phyloP scores from a whole-genome alignment of 2,888 invertebrate species.

The Calameuta idolon region DNA sequence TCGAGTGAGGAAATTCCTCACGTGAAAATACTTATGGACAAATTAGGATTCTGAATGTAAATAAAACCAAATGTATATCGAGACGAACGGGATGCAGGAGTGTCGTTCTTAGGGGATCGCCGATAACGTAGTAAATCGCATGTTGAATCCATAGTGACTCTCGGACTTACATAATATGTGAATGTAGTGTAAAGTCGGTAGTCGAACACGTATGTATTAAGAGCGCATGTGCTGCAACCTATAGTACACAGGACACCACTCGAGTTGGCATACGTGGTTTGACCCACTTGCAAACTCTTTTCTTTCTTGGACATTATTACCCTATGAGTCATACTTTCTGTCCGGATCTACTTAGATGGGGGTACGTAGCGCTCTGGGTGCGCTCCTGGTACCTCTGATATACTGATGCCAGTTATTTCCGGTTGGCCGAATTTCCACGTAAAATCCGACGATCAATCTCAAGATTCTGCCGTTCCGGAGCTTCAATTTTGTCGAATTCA shows the following conservation, averaged over 20 bases:
- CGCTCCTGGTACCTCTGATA: background rate
- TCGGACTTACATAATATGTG: background rate
- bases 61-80: background rate
- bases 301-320: background rate
- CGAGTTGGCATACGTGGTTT: slow-evolving; percentile 51
- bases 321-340: slow-evolving; percentile 1
- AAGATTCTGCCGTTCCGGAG: background rate
- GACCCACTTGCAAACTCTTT: slow-evolving; percentile 48
- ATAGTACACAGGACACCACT: background rate
- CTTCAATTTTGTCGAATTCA: background rate
- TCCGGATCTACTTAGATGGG: background rate
- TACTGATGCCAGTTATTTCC: background rate
- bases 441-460: background rate
- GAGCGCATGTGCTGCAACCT: background rate
- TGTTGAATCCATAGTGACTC: background rate
- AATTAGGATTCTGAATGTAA: background rate
- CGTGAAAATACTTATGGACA: background rate
- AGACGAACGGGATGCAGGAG: background rate
- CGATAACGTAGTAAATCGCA: background rate
- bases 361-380: background rate
- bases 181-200: background rate
- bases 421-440: background rate
- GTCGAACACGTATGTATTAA: background rate
- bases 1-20: background rate
- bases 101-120: background rate